A percentile compares a stretch with the other conserved stretches of the same genome.
Conservation (phyloP, 2,113 vertebrate genomes). For the Loxodonta africana region DNA sequence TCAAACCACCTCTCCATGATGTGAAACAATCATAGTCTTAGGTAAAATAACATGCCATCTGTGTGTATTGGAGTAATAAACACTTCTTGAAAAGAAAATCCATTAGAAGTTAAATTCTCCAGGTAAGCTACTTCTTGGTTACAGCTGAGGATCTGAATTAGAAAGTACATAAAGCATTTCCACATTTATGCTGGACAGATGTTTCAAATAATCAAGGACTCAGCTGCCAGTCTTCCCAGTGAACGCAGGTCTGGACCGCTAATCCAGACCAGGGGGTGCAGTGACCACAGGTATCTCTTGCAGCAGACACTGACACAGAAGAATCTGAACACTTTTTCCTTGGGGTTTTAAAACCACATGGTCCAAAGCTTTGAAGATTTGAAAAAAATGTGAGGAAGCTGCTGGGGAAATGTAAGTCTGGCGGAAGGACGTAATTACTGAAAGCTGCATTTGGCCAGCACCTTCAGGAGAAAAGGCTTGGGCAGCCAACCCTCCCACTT, state of each 20-base stretch:
- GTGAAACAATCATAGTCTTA: background rate
- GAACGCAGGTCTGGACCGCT: slow-evolving; percentile 42
- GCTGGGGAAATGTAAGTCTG: slow-evolving; percentile 37
- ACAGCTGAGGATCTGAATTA: slow-evolving; percentile 18
- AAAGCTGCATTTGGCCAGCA: slow-evolving; percentile 59
- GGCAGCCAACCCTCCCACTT: background rate
- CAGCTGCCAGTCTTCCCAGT: background rate
- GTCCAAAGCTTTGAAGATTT: slow-evolving; percentile 73
- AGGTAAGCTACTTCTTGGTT: background rate
- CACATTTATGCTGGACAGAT: slow-evolving; percentile 42
- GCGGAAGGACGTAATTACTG: slow-evolving; percentile 34
- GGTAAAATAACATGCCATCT: slow-evolving; percentile 1
- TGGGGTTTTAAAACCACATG: slow-evolving; percentile 54
- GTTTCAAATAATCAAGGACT: slow-evolving; percentile 54
- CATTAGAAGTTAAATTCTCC: slow-evolving; percentile 29
- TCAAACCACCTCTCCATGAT: background rate
- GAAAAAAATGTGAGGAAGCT: slow-evolving; percentile 51
- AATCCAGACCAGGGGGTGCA: slow-evolving; percentile 53
- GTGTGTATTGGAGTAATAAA: background rate
- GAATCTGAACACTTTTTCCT: slow-evolving; percentile 16
- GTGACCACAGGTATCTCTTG: slow-evolving; percentile 66
- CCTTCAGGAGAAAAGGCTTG: slow-evolving; percentile 7
- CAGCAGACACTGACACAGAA: background rate
- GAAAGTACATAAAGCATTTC: slow-evolving; percentile 8
- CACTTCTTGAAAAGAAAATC: background rate